Conservation (phyloP, 2,113 vertebrate genomes). For the Nothobranchius furzeri region DNA sequence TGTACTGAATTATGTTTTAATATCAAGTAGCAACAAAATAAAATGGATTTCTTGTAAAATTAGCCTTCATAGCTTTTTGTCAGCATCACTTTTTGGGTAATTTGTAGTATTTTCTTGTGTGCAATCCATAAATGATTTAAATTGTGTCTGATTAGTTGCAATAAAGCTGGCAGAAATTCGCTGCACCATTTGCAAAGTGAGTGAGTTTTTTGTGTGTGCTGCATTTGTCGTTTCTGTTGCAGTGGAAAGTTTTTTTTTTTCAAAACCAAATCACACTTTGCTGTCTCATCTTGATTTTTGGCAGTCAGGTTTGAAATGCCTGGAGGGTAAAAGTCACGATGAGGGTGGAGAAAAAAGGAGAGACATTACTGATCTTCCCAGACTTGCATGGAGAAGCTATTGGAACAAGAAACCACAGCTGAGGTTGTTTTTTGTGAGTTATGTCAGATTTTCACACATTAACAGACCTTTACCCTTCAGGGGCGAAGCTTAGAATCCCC, state of each 20-base stretch:
- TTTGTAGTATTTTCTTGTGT: slow-evolving; percentile 7
- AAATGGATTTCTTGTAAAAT: slow-evolving; percentile 7
- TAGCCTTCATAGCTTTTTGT: background rate
- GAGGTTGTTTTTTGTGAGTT: background rate
- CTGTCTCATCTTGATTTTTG: slow-evolving; percentile 6
- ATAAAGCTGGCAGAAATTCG: slow-evolving; percentile 17
- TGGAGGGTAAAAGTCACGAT: slow-evolving; percentile 8
- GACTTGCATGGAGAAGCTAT: background rate
- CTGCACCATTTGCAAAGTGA: background rate
- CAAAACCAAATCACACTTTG: background rate
- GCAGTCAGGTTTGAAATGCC: slow-evolving; percentile 11
- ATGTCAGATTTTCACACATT: slow-evolving; percentile 9
- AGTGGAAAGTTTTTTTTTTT: background rate
- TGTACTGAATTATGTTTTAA: slow-evolving; percentile 29
- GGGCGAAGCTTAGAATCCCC: slow-evolving; percentile 1
- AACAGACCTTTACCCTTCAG: background rate
- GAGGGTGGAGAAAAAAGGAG: no score
- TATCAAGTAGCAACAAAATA: background rate
- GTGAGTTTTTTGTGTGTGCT: background rate
- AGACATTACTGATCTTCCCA: background rate
- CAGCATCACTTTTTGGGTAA: slow-evolving; percentile 13
- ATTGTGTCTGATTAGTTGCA: slow-evolving; percentile 11
- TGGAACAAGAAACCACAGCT: slow-evolving; percentile 22
- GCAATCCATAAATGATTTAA: background rate
- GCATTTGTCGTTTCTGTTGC: background rate